phyloP scores from a whole-genome alignment of 2,113 vertebrate genomes.

The Eidolon helvum region DNA sequence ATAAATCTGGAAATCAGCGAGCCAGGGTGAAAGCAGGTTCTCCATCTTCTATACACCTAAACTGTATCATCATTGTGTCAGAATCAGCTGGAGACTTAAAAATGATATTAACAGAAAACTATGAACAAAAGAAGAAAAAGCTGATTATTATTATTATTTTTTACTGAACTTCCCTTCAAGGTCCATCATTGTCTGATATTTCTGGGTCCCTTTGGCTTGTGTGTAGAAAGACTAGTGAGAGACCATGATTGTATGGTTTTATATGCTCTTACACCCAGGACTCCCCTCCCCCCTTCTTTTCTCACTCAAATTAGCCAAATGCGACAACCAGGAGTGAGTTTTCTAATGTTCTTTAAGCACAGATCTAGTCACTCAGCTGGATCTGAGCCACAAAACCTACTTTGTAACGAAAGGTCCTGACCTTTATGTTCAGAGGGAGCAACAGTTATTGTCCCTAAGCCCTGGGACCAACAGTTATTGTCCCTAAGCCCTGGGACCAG shows the following conservation, averaged over 20 bases:
- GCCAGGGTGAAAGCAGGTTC: not conserved
- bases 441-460: not conserved
- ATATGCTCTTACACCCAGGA: not conserved
- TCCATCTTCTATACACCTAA: constrained; percentile 55
- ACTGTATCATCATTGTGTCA: not conserved
- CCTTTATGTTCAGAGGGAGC: not conserved
- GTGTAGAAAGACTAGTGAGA: not conserved
- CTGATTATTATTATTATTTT: not conserved
- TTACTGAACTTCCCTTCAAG: constrained; percentile 28
- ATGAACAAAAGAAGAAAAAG: constrained; percentile 64
- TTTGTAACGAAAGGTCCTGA: constrained; percentile 9
- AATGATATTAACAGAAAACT: constrained; percentile 35
- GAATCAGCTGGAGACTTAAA: constrained; percentile 49
- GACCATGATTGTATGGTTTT: not conserved
- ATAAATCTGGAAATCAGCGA: not conserved
- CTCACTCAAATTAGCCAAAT: not conserved
- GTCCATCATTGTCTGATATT: constrained; percentile 41
- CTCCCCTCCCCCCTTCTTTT: constrained; percentile 30
- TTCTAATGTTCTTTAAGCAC: constrained; percentile 55
- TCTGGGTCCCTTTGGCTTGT: constrained; percentile 32
- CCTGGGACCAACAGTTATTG: not conserved
- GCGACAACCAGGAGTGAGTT: constrained; percentile 38
- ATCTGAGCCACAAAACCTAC: constrained; percentile 56
- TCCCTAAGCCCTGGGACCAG: not conserved
- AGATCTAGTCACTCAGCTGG: constrained; percentile 52